Evolutionary conservation across 2,797 vertebrate species (phyloP).

Genomic region (Lateolabrax maculatus): DNA sequence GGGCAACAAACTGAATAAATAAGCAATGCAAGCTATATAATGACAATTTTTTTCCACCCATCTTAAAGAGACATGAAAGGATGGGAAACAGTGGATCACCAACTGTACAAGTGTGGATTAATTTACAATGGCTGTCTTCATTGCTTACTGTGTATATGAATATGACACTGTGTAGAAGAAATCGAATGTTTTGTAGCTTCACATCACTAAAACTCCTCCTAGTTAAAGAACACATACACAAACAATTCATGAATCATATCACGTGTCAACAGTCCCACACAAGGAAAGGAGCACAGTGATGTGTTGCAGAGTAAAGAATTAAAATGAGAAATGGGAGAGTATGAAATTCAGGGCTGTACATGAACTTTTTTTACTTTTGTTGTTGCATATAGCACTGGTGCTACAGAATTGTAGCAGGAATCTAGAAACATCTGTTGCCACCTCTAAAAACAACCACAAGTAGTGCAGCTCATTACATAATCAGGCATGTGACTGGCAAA

Average conservation of each 20-base stretch:
- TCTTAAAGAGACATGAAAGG: neutral
- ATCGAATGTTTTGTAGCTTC: neutral
- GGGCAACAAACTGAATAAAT: neutral
- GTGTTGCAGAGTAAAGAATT: neutral
- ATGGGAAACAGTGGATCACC: neutral
- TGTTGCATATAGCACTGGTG: no score
- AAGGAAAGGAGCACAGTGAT: neutral
- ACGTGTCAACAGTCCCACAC: neutral
- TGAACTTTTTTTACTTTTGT: no score
- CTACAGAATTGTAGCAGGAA: no score
- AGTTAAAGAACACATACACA: neutral
- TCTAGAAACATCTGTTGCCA: no score
- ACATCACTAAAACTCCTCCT: neutral
- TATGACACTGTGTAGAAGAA: neutral
- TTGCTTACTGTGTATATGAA: neutral
- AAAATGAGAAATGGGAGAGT: neutral
- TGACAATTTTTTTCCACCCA: neutral
- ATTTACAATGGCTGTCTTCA: neutral
- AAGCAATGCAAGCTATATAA: neutral
- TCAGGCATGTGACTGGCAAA: no score
- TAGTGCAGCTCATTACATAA: no score
- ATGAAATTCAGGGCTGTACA: no score
- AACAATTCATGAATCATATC: constrained; percentile 5
- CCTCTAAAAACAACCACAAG: no score
- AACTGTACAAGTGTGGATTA: neutral